These are phyloP conservation scores for Heliconius himera DNA, from an alignment of 1,140 invertebrate genomes.

Conservation along the genomic window DNA sequence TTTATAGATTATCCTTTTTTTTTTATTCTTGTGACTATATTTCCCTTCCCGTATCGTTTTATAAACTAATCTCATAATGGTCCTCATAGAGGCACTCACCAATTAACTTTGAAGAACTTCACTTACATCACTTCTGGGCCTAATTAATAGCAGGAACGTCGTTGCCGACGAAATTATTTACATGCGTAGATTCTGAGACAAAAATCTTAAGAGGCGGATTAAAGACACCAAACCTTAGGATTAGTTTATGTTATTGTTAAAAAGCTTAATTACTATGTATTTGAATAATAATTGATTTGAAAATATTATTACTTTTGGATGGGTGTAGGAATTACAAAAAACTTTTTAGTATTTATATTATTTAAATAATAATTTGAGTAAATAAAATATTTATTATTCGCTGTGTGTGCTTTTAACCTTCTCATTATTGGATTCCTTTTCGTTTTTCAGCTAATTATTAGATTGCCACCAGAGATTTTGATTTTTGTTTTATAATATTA, in stretches of 20 bases:
- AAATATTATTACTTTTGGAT: background rate
- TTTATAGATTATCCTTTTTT: no score
- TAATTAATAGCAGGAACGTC: slow-evolving; percentile 47
- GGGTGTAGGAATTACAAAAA: no score
- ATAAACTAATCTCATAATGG: slow-evolving; percentile 21
- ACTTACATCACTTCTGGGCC: slow-evolving; percentile 47
- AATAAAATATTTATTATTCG: no score
- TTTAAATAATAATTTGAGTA: no score
- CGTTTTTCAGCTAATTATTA: no score
- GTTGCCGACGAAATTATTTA: slow-evolving; percentile 45
- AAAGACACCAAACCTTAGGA: background rate
- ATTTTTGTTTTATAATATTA: no score
- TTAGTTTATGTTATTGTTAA: background rate
- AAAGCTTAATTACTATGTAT: background rate
- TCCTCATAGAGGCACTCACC: background rate
- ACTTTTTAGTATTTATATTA: no score
- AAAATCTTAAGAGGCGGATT: background rate
- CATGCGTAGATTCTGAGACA: slow-evolving; percentile 29
- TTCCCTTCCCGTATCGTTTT: background rate
- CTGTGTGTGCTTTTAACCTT: no score
- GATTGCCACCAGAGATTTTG: no score
- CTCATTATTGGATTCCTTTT: no score
- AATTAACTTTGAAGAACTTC: slow-evolving; percentile 47
- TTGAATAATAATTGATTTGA: background rate
- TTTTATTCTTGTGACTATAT: no score